Evolutionary conservation across 2,888 invertebrate genomes (phyloP).

Genomic region (Dynastes grantii): DNA sequence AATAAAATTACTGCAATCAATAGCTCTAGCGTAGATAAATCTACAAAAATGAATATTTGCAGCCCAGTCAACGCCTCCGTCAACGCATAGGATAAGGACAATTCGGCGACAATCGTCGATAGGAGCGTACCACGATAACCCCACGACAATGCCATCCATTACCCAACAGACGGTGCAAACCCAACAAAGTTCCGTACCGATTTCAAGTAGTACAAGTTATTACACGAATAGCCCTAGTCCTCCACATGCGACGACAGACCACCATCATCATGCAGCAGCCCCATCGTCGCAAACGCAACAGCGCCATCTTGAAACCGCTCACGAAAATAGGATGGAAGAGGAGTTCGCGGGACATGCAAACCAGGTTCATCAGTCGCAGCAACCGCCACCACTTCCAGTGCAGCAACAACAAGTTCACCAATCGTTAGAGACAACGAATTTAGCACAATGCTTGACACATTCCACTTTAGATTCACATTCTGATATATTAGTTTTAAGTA

Average conservation of each 20-base stretch:
- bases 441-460: conserved; percentile 62
- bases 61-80: conserved; percentile 78
- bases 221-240: conserved; percentile 78
- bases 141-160: conserved; percentile 62
- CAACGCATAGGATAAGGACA: conserved; percentile 74
- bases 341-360: conserved; percentile 26
- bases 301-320: conserved; percentile 34
- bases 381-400: conserved; percentile 50
- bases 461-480: conserved; percentile 66
- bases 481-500: conserved; percentile 67
- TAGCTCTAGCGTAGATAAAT: neutral
- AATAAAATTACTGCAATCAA: too few relatives aligned
- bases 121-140: conserved; percentile 75
- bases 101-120: conserved; percentile 78
- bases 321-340: conserved; percentile 41
- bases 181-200: conserved; percentile 63
- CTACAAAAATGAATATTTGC: conserved; percentile 63
- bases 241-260: conserved; percentile 67
- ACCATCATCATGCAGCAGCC: conserved; percentile 43
- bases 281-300: conserved; percentile 19
- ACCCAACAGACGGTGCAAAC: conserved; percentile 55
- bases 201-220: conserved; percentile 72
- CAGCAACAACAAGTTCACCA: conserved; percentile 49
- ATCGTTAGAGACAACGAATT: conserved; percentile 50
- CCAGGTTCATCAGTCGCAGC: conserved; percentile 26